Base-by-base conservation (phyloP, 2,888 invertebrate species). In the Nomada ruficornis region DNA sequence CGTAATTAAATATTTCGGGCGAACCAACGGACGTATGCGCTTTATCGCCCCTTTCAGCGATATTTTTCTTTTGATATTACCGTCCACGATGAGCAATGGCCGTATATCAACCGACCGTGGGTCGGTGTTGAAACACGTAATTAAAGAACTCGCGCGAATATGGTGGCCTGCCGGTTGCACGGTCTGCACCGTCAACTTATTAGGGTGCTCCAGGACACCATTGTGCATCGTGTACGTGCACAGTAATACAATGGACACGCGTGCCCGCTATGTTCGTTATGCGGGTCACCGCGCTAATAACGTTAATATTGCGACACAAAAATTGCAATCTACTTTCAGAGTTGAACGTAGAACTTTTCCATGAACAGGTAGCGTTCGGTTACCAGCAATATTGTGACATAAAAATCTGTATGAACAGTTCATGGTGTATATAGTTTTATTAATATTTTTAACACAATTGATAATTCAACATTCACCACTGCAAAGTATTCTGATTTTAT, bases 111-210 rank as follows among this genome's bases (percentile, higher is more conserved):
- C 71, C 80, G 63, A 50, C 78, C 68, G 71, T 76, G 55, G 72
- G 23, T 20, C 77, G 63, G 78, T 86, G 88, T 83, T 79, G 89
- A 85, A 88, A 89, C 88, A 85, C 85, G 83, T 87, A 87, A 89
- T 89, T 89, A 36, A 89, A 89, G 88, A 89, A 89, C 85, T 86
- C 85, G 85, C 86, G 86, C 82, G 86, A 86, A 88, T 88, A 82
- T 77, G 87, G 86, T 88, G 83, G 88, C 79, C 86, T 80, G 86
- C 77, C 82, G 85, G 50, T 81, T 73, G 87, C 80, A 63, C 36
- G 50, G 47, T 4, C 44, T 36, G 62, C 75, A 52, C 71, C 63
- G 74, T 79, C 76, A 83, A 88, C 86, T 85, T 88, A 86, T 87
- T 87, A 86, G 85, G 79, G 72, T 82, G 68, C 77, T 55, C 62